Evolutionary conservation across 2,113 vertebrate genomes (phyloP).

Genomic region (Corydoras sp.): DNA sequence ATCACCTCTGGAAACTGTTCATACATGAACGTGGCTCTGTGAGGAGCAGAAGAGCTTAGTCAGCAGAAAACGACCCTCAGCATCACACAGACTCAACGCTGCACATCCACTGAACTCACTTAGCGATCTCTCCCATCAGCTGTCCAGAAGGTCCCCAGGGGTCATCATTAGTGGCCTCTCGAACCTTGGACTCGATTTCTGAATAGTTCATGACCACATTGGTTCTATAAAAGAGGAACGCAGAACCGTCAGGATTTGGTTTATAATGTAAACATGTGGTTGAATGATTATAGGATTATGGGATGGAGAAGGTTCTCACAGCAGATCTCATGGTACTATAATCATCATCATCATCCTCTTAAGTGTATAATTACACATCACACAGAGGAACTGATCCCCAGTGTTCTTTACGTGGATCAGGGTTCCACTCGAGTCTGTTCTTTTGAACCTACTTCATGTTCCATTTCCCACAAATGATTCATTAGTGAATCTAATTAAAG

Average conservation of each 20-base stretch:
- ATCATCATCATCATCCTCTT: no score
- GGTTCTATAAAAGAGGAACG: constrained; percentile 67
- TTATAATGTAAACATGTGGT: no score
- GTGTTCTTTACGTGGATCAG: no score
- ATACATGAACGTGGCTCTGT: constrained; percentile 93
- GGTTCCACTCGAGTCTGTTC: no score
- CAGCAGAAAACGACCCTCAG: not conserved
- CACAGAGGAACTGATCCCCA: no score
- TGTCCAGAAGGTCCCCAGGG: constrained; percentile 98
- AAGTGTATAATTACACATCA: no score
- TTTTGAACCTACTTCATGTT: no score
- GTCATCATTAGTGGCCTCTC: constrained; percentile 98
- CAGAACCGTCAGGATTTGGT: not conserved
- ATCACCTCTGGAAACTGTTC: constrained; percentile 98
- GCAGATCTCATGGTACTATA: no score
- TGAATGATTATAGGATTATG: no score
- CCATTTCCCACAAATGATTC: no score
- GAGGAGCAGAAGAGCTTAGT: constrained; percentile 15
- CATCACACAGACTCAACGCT: not conserved
- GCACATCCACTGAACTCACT: constrained; percentile 63
- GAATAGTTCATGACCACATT: constrained; percentile 99
- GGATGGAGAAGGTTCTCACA: no score
- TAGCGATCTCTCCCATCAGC: constrained; percentile 94
- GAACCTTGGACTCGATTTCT: constrained; percentile 97
- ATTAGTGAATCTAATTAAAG: no score